phyloP scores from a whole-genome alignment of 2,888 invertebrate species.

The Hirtodrosophila confusa region DNA sequence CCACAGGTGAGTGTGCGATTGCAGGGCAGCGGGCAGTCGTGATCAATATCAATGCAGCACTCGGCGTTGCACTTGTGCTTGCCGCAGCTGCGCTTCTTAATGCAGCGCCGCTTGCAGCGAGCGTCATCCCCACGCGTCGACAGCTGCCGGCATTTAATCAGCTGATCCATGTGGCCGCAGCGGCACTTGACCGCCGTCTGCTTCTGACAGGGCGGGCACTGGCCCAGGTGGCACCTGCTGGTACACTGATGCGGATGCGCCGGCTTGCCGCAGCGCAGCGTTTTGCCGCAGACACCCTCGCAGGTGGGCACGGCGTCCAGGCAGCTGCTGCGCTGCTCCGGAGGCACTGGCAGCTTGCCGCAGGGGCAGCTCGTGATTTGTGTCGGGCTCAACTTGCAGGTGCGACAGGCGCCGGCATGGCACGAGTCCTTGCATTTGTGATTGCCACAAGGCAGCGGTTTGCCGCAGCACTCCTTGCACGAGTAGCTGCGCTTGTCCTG shows the following conservation, averaged over 20 bases:
- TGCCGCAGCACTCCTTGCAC: constrained; percentile 88
- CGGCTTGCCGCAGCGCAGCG: constrained; percentile 88
- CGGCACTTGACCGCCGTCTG: constrained; percentile 91
- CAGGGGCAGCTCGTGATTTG: constrained; percentile 90
- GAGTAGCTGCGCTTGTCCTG: constrained; percentile 85
- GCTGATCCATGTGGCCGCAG: constrained; percentile 93
- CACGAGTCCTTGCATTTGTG: constrained; percentile 89
- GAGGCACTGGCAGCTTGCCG: constrained; percentile 86
- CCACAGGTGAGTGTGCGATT: constrained; percentile 93
- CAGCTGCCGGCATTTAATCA: constrained; percentile 90
- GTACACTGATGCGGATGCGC: constrained; percentile 88
- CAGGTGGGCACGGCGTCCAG: constrained; percentile 93
- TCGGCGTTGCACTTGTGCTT: constrained; percentile 95
- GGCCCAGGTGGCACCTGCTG: constrained; percentile 87
- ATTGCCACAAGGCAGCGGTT: constrained; percentile 87
- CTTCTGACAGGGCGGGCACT: constrained; percentile 91
- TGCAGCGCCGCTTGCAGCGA: constrained; percentile 95
- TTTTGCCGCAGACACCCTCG: constrained; percentile 88
- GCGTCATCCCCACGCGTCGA: constrained; percentile 89
- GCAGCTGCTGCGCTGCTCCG: constrained; percentile 87
- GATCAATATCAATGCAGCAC: constrained; percentile 95
- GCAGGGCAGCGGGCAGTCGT: constrained; percentile 93
- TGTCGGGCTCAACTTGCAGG: constrained; percentile 87
- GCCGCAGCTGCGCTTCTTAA: constrained; percentile 93
- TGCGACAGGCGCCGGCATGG: constrained; percentile 88